Evolutionary conservation across 2,888 invertebrate genomes (phyloP).

Genomic region (Acleris sparsana): DNA sequence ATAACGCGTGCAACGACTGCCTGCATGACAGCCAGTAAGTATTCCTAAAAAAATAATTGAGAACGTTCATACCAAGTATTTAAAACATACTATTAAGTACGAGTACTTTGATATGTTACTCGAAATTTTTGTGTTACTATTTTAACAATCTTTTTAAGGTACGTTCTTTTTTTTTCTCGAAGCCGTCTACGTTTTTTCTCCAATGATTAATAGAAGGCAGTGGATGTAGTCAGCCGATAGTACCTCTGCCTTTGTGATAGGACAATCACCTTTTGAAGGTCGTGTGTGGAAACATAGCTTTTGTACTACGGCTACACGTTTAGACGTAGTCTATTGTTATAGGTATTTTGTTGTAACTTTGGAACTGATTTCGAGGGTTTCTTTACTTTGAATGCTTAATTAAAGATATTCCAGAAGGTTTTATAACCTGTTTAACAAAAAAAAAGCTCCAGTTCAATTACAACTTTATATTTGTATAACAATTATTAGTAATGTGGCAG

Average conservation of each 20-base stretch:
- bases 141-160: constrained; percentile 4
- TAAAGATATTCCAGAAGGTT: not conserved
- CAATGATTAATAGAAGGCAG: constrained; percentile 47
- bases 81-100: not conserved
- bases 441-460: no score
- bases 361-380: not conserved
- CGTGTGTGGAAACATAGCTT: constrained; percentile 44
- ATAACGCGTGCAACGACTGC: no score
- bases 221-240: constrained; percentile 31
- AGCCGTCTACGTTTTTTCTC: constrained; percentile 43
- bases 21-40: no score
- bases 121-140: not conserved
- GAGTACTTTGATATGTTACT: not conserved
- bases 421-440: no score
- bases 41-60: not conserved
- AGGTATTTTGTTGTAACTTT: constrained; percentile 6
- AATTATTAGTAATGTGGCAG: no score
- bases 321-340: constrained; percentile 19
- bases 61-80: no score
- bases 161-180: constrained; percentile 38
- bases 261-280: constrained; percentile 60
- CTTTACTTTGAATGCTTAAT: not conserved
- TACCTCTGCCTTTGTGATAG: constrained; percentile 54
- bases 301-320: constrained; percentile 15
- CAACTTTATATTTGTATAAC: no score